Evolutionary conservation across 2,113 vertebrate genomes (phyloP), one percentile per base, ranked within the genome.

Genomic region (Gasterosteus nipponicus): DNA sequence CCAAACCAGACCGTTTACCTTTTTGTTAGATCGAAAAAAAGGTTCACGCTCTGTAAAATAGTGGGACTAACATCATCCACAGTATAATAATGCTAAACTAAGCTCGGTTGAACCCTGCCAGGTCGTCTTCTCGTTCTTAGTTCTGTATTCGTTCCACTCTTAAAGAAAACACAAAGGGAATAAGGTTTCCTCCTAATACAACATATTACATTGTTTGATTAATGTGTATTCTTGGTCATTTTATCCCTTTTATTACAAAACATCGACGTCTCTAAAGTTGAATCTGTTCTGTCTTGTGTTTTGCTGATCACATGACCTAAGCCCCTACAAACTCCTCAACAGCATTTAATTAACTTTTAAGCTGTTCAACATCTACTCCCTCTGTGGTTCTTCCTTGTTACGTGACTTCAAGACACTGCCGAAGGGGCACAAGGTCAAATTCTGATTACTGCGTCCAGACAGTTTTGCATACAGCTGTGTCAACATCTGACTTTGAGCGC

Each of bases 341-440:
- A 18, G 31, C 4, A 11, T 38, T 14, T 74, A 0, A 1, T n/a
- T 14, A n/a, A 9, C 18, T 19, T 16, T n/a, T 33, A 29, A 54
- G 4, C 18, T 16, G 4, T 53, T 35, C 10, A 19, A 3, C 3
- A 53, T 31, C 2, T 10, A 10, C 5, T 44, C 6, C 6, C 29
- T 47, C 39, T 19, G 10, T 61, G 4, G 7, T 39, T 14, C 19
- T 69, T 8, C 81, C 77, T 51, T 84, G 96, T 94, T 80, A 90
- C 89, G 51, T 80, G 56, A 76, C 70, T 29, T 78, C 58, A 56
- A 33, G 26, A 42, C 35, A 19, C 19, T 29, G 29, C 35, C 84
- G 89, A 46, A 68, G 92, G 46, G 65, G 82, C 69, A 62, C 2
- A 38, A 38, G 51, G 39, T 51, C 42, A 58, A 0, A 75, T 47